These are phyloP conservation scores for Cirrhinus mrigala DNA, from an alignment of 2,797 vertebrate species.

Conservation along the genomic window DNA sequence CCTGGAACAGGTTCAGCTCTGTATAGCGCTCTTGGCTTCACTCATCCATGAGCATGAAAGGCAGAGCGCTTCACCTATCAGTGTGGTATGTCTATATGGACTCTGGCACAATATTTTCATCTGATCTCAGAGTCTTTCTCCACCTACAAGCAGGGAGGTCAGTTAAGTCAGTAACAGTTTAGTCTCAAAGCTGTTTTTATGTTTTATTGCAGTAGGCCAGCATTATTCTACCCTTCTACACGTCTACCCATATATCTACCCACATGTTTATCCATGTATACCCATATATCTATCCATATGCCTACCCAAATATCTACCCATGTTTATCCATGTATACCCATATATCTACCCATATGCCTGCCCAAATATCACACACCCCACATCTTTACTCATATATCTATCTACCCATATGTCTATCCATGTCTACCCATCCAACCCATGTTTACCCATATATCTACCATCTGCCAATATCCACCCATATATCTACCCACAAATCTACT, in stretches of 20 bases:
- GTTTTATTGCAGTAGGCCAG: neutral
- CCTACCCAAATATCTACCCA: neutral
- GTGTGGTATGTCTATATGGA: conserved; percentile 12
- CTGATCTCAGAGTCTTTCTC: conserved; percentile 1
- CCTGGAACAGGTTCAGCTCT: conserved; percentile 39
- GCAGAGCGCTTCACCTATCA: conserved; percentile 19
- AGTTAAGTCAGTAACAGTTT: neutral
- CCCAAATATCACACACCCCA: no score
- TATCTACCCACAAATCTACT: neutral
- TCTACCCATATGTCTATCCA: neutral
- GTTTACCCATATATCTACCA: neutral
- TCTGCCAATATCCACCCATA: neutral
- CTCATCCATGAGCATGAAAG: conserved; percentile 36
- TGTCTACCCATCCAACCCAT: neutral
- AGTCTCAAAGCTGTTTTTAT: neutral
- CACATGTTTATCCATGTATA: no score
- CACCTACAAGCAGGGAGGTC: neutral
- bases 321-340: no score
- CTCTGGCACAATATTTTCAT: conserved; percentile 6
- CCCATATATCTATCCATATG: neutral
- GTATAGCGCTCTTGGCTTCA: conserved; percentile 22
- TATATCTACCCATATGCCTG: neutral
- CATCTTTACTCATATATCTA: neutral
- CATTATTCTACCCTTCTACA: neutral
- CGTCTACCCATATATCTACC: no score